These are phyloP conservation scores for Micropterix aruncella DNA, from an alignment of 2,888 invertebrate genomes.

Conservation along the genomic window DNA sequence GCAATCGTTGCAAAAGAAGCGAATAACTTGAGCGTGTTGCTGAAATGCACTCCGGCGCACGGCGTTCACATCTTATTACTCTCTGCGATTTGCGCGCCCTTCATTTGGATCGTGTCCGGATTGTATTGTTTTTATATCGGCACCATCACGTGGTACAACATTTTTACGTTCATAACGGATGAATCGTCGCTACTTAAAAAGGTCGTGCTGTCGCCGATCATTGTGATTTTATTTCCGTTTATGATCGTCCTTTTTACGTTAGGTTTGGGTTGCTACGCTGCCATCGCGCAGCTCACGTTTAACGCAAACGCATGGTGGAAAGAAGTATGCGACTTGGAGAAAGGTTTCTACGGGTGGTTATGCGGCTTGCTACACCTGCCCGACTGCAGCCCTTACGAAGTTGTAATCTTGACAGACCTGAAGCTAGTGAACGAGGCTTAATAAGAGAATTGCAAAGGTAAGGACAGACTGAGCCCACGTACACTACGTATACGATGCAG, in stretches of 20 bases:
- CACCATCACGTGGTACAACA: conserved; percentile 63
- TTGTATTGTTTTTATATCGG: conserved; percentile 61
- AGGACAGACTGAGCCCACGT: too few species aligned
- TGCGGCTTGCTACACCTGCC: conserved; percentile 51
- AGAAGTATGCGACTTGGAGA: conserved; percentile 60
- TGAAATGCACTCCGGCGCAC: conserved; percentile 38
- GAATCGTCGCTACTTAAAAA: conserved; percentile 47
- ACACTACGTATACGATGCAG: too few species aligned
- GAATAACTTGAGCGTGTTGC: conserved; percentile 38
- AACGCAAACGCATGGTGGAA: conserved; percentile 53
- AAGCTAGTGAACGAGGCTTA: conserved; percentile 14
- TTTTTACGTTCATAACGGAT: conserved; percentile 55
- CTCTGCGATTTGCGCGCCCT: conserved; percentile 48
- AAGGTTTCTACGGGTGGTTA: conserved; percentile 67
- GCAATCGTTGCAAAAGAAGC: conserved; percentile 42
- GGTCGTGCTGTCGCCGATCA: conserved; percentile 47
- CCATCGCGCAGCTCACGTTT: conserved; percentile 52
- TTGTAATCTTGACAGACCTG: conserved; percentile 48
- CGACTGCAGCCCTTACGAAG: conserved; percentile 64
- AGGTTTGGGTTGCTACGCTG: conserved; percentile 52
- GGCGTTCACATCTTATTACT: conserved; percentile 53
- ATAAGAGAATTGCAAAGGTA: too few species aligned
- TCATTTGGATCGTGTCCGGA: conserved; percentile 47
- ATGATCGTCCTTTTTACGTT: conserved; percentile 49
- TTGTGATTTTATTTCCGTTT: conserved; percentile 56